Evolutionary conservation across 1,140 invertebrate species (phyloP).

Genomic region (Papilio aristodemus): DNA sequence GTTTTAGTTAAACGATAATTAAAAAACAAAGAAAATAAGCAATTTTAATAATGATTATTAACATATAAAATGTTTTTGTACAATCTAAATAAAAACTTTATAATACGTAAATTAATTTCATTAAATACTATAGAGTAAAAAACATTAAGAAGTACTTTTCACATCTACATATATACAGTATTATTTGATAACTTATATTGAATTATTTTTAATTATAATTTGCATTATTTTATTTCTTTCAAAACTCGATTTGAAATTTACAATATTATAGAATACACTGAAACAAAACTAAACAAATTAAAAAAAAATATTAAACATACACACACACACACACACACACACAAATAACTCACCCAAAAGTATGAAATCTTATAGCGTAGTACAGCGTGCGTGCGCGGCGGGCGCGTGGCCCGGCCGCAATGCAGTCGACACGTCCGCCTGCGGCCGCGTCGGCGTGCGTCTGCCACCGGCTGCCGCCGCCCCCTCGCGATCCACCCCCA

Average conservation of each 20-base stretch:
- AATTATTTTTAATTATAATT: too few species aligned
- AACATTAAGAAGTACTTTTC: too few species aligned
- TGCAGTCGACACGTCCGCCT: conserved; percentile 55
- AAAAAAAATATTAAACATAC: neutral
- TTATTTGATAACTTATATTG: too few species aligned
- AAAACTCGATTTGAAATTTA: neutral
- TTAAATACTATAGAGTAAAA: too few species aligned
- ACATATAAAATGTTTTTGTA: too few species aligned
- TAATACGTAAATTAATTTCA: too few species aligned
- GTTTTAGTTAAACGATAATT: too few species aligned
- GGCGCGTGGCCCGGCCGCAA: conserved; percentile 48
- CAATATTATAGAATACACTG: neutral
- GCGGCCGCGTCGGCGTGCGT: conserved; percentile 67
- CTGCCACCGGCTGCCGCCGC: conserved; percentile 46
- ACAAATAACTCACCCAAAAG: conserved; percentile 17
- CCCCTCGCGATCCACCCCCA: conserved; percentile 21
- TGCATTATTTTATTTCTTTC: too few species aligned
- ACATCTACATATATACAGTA: too few species aligned
- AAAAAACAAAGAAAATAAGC: too few species aligned
- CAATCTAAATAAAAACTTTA: too few species aligned
- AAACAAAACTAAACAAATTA: neutral
- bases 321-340: neutral
- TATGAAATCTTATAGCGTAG: neutral
- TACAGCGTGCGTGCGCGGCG: conserved; percentile 48
- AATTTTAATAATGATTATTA: too few species aligned